Evolutionary conservation across 1,140 invertebrate species (phyloP).

Genomic region (Aporrectodea caliginosa): DNA sequence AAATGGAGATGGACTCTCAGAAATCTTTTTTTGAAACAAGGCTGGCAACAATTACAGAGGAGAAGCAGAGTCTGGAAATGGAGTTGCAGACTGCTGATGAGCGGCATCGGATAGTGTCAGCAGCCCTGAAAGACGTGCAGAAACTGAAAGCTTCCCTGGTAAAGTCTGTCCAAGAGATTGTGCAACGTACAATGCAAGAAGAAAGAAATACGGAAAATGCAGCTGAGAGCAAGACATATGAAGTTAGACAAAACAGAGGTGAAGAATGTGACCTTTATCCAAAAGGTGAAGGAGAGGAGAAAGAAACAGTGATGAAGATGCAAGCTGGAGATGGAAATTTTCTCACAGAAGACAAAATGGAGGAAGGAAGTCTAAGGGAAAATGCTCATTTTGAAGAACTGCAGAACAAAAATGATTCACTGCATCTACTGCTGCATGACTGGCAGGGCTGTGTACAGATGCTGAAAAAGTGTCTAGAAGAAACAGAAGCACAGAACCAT

Average conservation of each 20-base stretch:
- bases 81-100: not conserved
- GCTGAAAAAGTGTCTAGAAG: constrained; percentile 7
- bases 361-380: too few relatives aligned
- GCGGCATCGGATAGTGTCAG: not conserved
- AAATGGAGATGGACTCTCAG: not conserved
- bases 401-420: not conserved
- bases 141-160: not conserved
- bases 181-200: not conserved
- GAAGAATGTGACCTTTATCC: too few relatives aligned
- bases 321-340: too few relatives aligned
- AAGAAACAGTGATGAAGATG: too few relatives aligned
- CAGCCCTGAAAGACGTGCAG: not conserved
- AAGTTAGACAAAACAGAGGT: too few relatives aligned
- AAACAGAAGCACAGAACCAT: constrained; percentile 35
- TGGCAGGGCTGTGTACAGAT: constrained; percentile 20
- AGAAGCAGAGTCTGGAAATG: not conserved
- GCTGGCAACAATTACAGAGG: not conserved
- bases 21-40: not conserved
- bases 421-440: not conserved
- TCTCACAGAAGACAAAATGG: too few relatives aligned
- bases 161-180: not conserved
- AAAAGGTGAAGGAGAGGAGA: too few relatives aligned
- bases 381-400: not conserved
- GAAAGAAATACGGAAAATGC: too few relatives aligned
- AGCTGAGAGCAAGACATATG: too few relatives aligned